Evolutionary conservation across 2,113 vertebrate genomes (phyloP), one percentile per base, ranked within the genome.

Genomic region (Plotosus lineatus): DNA sequence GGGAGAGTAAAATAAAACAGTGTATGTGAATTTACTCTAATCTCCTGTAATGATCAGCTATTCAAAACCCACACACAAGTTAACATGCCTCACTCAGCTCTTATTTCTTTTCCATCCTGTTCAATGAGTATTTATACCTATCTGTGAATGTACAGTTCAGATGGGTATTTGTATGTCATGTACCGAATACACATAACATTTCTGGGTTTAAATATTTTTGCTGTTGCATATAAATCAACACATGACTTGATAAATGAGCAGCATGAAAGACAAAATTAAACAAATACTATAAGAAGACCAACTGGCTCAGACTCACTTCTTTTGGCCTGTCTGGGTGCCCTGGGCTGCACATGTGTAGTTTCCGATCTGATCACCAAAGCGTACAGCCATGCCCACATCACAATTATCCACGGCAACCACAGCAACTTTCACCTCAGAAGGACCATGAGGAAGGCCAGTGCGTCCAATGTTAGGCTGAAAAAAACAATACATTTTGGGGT

Each of bases 331-430:
- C 86, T 96, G 95, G 0, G 94, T 96, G 15, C 95, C 95, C 85
- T 94, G 95, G 44, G 95, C 95, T 1, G 95, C 95, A 0, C 95
- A 96, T 50, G 93, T 95, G 89, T 96, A 96, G 92, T 96, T 96
- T 44, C 94, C 95, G 0, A 96, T 88, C 50, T 93, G 85, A 79
- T 56, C 88, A 31, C 95, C 94, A 0, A 96, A 96, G 72, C 93
- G 93, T 72, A 96, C 91, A 0, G 95, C 94, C 89, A 96, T 91
- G 0, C 95, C 91, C 0, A 94, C 92, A 81, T 96, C 95, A 81
- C 95, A 96, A 88, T 94, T 91, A 0, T 96, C 95, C 87, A 96
- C 94, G 0, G 95, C 93, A 71, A 96, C 94, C 80, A 96, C 93
- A 0, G 94, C 95, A 84, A 96, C 94, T 88, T 96, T 96, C 88